Base-by-base conservation (phyloP, 1,140 invertebrate genomes). In the Aphidius ervi region DNA sequence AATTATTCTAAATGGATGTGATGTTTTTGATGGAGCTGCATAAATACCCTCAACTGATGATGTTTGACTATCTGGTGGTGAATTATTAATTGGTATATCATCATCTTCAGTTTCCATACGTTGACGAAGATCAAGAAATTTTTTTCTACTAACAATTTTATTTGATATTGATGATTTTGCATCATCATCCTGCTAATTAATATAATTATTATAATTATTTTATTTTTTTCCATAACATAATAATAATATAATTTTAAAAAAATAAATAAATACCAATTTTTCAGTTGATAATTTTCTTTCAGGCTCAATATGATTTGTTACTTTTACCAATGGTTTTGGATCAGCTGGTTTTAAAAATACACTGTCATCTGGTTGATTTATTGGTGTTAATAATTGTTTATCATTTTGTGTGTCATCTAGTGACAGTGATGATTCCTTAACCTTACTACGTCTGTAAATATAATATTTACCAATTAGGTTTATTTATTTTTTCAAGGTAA, bases 41-140 rank as follows among this genome's bases (percentile, higher is more conserved):
- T 80, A 83, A 43, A 83, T 74, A 59, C 82, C 81, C 62, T 82
- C 80, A 41, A 80, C 75, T 20, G 88, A 88, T 16, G 88, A 89
- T 23, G 89, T 86, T 73, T 91, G 88, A 76, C 89, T 91, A 71
- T 92, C 90, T 8, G 90, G 87, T 52, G 88, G 88, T 39, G 88
- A 88, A 67, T 82, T 84, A 67, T 87, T 85, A 63, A 84, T 81
- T 49, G 73, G 65, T 65, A 75, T 70, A 70, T 93, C 89, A 71
- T 93, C 88, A 74, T 92, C 89, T 63, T 91, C 89, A 8, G 87
- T 91, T 80, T 93, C 88, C 85, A 93, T 90, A 67, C 86, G 87
- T 70, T 91, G 87, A 16, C 93, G 82, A 48, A 95, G 78, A 77
- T 94, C 91, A 69, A 89, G 85, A 77, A 95, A 90, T 70, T 87